Base-by-base conservation (phyloP, 2,113 vertebrate species). In the Leucopsar rothschildi region DNA sequence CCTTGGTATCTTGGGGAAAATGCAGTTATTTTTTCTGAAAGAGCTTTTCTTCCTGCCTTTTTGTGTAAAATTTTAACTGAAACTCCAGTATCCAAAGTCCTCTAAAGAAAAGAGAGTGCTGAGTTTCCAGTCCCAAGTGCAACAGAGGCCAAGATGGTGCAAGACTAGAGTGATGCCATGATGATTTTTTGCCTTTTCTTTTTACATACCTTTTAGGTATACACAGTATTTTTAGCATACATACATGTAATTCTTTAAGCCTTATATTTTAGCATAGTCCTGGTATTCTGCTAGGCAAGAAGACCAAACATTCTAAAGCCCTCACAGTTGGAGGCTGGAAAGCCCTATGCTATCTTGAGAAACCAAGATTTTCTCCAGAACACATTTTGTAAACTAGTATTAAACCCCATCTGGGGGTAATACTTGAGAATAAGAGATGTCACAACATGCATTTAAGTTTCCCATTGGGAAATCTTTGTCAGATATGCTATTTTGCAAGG, bases 11-110 rank as follows among this genome's bases (percentile, higher is more conserved):
- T 96, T 84, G 75, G 71, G 82, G 79, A 86, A 95, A 97, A 87
- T 1, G 10, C 31, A 88, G 76, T n/a, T 50, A 15, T 90, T 94
- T 97, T 97, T 97, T 96, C 69, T 97, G 93, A 97, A 97, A 83
- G 55, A 97, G 82, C 50, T 95, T 96, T 95, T 95, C 91, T 94
- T 96, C 87, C 78, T 94, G 83, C 59, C 91, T 93, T 96, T 66
- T 94, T 75, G 94, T 92, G 94, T 24, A 65, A 94, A 97, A 75
- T 95, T 95, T 92, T 71, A 66, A 81, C 72, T 88, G 81, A 94
- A 97, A 97, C 87, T 93, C 86, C n/a, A 84, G 60, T 91, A 83
- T 66, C 83, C 78, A 94, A 91, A 92, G 93, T 91, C 91, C n/a
- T 44, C 52, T 27, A 18, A 42, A 88, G 63, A 85, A 96, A 65